phyloP scores from a whole-genome alignment of 1,140 invertebrate species.

The Galleria mellonella region DNA sequence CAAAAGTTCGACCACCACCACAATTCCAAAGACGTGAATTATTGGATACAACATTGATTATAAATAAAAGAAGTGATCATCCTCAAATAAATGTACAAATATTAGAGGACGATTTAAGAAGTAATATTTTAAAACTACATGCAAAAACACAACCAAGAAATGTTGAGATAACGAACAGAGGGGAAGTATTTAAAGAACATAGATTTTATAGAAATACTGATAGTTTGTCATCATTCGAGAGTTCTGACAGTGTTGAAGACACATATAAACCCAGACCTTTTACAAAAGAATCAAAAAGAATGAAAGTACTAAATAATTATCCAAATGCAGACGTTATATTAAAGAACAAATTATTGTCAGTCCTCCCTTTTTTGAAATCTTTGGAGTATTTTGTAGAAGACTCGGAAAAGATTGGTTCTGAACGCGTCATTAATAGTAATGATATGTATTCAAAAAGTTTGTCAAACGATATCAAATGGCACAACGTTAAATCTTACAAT shows the following conservation, averaged over 20 bases:
- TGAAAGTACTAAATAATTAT: conserved; percentile 1
- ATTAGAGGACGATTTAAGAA: conserved; percentile 42
- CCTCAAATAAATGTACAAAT: conserved; percentile 55
- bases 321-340: conserved; percentile 7
- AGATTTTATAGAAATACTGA: conserved; percentile 35
- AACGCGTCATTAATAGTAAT: conserved; percentile 11
- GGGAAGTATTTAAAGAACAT: conserved; percentile 17
- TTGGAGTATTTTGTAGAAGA: conserved; percentile 35
- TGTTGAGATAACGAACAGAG: conserved; percentile 38
- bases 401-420: conserved; percentile 13
- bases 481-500: conserved; percentile 50
- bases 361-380: conserved; percentile 50
- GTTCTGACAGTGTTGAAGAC: conserved; percentile 11
- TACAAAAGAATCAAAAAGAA: conserved; percentile 9
- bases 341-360: conserved; percentile 21
- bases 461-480: conserved; percentile 49
- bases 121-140: conserved; percentile 34
- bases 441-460: conserved; percentile 41
- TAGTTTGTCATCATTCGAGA: conserved; percentile 15
- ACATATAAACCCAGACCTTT: conserved; percentile 13
- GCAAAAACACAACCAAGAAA: conserved; percentile 24
- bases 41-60: conserved; percentile 21
- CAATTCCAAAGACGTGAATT: conserved; percentile 37
- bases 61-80: conserved; percentile 28
- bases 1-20: conserved; percentile 30